Conservation (phyloP, 2,113 vertebrate species). For the Siniperca chuatsi region DNA sequence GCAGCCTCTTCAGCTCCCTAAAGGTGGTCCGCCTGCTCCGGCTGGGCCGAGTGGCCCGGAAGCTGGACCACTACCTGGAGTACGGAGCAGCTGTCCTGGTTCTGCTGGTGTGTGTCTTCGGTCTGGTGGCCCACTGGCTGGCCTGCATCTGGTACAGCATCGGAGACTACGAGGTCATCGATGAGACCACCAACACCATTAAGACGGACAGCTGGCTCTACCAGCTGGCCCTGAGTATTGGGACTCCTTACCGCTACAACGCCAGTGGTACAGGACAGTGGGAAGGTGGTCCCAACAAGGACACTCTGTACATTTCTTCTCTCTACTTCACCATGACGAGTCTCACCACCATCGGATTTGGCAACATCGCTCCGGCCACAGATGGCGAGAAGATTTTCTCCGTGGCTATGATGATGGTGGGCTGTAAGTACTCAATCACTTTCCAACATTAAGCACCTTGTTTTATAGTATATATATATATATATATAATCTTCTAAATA, state of each 20-base stretch:
- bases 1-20: constrained; percentile 98
- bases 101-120: constrained; percentile 96
- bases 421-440: constrained; percentile 90
- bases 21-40: constrained; percentile 96
- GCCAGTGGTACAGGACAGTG: constrained; percentile 92
- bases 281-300: constrained; percentile 98
- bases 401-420: constrained; percentile 99
- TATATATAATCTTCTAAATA: background rate
- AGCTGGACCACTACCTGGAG: constrained; percentile 97
- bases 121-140: constrained; percentile 97
- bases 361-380: constrained; percentile 97
- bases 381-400: constrained; percentile 99
- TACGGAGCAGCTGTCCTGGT: constrained; percentile 96
- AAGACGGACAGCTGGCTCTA: constrained; percentile 98
- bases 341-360: constrained; percentile 98
- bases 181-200: constrained; percentile 93
- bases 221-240: constrained; percentile 94
- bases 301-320: constrained; percentile 97
- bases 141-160: constrained; percentile 99
- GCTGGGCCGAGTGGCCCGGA: constrained; percentile 94
- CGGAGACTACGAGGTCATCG: constrained; percentile 96
- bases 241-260: constrained; percentile 95
- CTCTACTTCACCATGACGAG: constrained; percentile 99
- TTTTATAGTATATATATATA: background rate
- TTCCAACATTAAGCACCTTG: background rate